A percentile compares a stretch with the other conserved stretches of the same genome.
Evolutionary conservation across 2,797 vertebrate species (phyloP).

Genomic region (Pangasius larnaudii): DNA sequence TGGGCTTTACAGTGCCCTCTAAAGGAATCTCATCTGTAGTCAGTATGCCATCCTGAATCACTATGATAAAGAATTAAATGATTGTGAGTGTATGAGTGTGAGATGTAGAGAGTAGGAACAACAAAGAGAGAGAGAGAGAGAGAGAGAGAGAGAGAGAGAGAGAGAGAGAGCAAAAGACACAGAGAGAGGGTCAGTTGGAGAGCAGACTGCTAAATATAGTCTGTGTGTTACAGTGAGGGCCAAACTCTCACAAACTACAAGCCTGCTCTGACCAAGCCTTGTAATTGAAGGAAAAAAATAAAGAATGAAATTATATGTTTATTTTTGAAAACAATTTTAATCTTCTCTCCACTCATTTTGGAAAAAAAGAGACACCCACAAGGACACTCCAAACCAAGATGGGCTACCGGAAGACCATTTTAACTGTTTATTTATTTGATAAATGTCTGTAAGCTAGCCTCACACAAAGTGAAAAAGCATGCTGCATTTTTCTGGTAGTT

Average conservation of each 20-base stretch:
- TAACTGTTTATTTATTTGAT: slow-evolving; percentile 62
- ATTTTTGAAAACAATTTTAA: slow-evolving; percentile 89
- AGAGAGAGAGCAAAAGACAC: slow-evolving; percentile 72
- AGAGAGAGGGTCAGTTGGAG: slow-evolving; percentile 79
- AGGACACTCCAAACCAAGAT: slow-evolving; percentile 73
- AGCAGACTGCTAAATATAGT: slow-evolving; percentile 85
- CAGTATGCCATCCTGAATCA: slow-evolving; percentile 32
- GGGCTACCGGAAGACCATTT: slow-evolving; percentile 62
- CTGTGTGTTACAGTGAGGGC: slow-evolving; percentile 82
- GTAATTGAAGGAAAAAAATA: slow-evolving; percentile 86
- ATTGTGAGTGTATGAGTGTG: slow-evolving; percentile 30
- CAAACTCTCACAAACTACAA: slow-evolving; percentile 82
- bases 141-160: slow-evolving; percentile 5
- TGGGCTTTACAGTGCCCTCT: slow-evolving; percentile 33
- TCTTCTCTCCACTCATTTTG: slow-evolving; percentile 83
- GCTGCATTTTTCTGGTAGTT: slow-evolving; percentile 23
- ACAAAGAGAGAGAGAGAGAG: slow-evolving; percentile 13
- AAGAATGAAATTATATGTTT: slow-evolving; percentile 88
- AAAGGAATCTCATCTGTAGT: slow-evolving; percentile 23
- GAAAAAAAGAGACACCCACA: slow-evolving; percentile 78
- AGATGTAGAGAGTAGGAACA: slow-evolving; percentile 15
- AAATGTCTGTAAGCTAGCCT: slow-evolving; percentile 55
- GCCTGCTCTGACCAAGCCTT: slow-evolving; percentile 82
- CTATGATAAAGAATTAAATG: slow-evolving; percentile 35
- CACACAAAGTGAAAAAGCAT: slow-evolving; percentile 41